Percentiles rank a stretch among this genome's conserved stretches.
Conservation (phyloP, 2,113 vertebrate genomes). For the Myiozetetes cayanensis region DNA sequence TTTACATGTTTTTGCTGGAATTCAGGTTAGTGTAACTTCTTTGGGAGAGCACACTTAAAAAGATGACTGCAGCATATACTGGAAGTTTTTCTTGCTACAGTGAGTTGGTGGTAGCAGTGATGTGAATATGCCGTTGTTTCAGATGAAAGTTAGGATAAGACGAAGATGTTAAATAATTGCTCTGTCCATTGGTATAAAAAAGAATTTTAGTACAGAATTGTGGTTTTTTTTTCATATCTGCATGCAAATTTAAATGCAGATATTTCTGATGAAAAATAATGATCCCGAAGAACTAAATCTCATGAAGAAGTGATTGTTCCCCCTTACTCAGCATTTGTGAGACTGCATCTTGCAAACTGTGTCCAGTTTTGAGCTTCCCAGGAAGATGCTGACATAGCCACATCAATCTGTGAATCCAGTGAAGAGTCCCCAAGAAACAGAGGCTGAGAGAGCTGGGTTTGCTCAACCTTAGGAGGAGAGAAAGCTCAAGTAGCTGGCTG, state of each 20-base stretch:
- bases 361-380: background rate
- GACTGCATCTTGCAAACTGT: background rate
- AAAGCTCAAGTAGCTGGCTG: background rate
- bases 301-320: background rate
- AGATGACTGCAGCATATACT: background rate
- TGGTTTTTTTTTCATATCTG: background rate
- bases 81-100: background rate
- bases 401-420: background rate
- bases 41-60: accelerated
- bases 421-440: background rate
- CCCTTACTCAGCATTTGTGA: background rate
- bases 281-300: background rate
- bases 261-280: background rate
- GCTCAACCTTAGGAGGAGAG: background rate
- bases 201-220: background rate
- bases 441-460: background rate
- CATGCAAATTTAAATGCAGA: accelerated
- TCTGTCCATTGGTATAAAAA: background rate
- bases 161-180: background rate
- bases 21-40: background rate
- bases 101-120: background rate
- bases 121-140: background rate
- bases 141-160: background rate
- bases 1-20: background rate
- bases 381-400: background rate